These are phyloP conservation scores for Ptyas mucosa DNA, from an alignment of 2,113 vertebrate genomes.

Conservation along the genomic window DNA sequence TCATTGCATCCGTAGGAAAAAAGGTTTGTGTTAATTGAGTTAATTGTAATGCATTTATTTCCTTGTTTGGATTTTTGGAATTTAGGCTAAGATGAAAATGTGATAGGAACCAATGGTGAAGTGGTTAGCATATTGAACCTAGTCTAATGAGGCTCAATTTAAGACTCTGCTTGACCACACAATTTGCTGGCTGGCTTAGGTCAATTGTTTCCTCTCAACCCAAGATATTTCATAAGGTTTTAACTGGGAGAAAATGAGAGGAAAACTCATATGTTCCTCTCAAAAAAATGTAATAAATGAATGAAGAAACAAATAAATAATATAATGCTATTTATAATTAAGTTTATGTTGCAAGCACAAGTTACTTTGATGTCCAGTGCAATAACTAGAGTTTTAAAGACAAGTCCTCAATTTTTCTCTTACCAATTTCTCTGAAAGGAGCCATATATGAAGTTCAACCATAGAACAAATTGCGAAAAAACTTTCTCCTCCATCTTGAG, in stretches of 20 bases:
- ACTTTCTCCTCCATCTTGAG: not conserved
- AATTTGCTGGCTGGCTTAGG: not conserved
- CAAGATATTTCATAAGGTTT: not conserved
- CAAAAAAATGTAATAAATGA: not conserved
- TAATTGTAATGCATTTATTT: not conserved
- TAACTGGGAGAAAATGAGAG: not conserved
- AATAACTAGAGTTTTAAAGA: not conserved
- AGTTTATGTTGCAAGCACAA: not conserved
- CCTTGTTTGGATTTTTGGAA: not conserved
- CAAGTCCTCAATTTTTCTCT: not conserved
- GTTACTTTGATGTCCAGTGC: not conserved
- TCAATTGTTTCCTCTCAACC: not conserved
- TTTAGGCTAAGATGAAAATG: not conserved
- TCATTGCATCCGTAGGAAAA: not conserved
- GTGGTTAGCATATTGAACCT: not conserved
- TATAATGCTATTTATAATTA: not conserved
- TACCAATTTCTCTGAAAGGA: not conserved
- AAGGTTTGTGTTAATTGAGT: not conserved
- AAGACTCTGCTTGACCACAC: not conserved
- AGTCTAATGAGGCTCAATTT: not conserved
- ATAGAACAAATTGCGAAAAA: not conserved
- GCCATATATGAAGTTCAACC: not conserved
- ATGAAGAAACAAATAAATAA: not conserved
- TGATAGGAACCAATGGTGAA: not conserved
- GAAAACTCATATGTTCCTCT: not conserved